Percentiles rank a stretch among this genome's conserved stretches.
These are phyloP conservation scores for Girardinus metallicus DNA, from an alignment of 2,797 vertebrate species.

Conservation along the genomic window DNA sequence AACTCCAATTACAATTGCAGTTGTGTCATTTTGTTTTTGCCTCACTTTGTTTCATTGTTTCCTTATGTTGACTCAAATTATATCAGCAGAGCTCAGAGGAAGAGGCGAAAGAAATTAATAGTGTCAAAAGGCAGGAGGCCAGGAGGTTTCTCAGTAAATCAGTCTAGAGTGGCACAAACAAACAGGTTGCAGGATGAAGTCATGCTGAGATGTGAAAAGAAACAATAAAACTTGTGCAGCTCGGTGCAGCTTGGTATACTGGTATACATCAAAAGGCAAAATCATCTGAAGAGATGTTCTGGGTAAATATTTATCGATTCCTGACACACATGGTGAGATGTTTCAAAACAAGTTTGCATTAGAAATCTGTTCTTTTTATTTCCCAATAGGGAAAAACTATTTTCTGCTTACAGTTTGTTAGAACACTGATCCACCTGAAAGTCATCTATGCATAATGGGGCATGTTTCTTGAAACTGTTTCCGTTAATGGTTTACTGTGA, in stretches of 20 bases:
- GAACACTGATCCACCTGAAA: background rate
- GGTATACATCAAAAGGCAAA: background rate
- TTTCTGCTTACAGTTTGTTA: background rate
- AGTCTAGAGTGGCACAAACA: background rate
- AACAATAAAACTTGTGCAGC: background rate
- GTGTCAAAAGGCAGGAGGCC: background rate
- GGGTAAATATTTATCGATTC: background rate
- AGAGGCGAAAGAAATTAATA: background rate
- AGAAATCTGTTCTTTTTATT: background rate
- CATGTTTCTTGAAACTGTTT: background rate
- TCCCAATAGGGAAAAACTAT: background rate
- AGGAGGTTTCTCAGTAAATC: background rate
- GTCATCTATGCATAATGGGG: background rate
- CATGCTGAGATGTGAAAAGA: background rate
- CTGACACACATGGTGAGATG: background rate
- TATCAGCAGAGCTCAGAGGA: conserved; percentile 5
- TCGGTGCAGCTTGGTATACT: too few species aligned
- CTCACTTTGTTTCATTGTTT: background rate
- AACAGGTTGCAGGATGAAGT: background rate
- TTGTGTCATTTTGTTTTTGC: background rate
- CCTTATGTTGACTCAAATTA: background rate
- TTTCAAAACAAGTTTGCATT: background rate
- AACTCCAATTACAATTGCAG: background rate
- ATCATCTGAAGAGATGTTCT: background rate
- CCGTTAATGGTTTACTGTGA: background rate